A percentile compares a stretch with the other conserved stretches of the same genome.
Conservation (phyloP, 1,140 invertebrate genomes). For the Oreohelix idahoensis region DNA sequence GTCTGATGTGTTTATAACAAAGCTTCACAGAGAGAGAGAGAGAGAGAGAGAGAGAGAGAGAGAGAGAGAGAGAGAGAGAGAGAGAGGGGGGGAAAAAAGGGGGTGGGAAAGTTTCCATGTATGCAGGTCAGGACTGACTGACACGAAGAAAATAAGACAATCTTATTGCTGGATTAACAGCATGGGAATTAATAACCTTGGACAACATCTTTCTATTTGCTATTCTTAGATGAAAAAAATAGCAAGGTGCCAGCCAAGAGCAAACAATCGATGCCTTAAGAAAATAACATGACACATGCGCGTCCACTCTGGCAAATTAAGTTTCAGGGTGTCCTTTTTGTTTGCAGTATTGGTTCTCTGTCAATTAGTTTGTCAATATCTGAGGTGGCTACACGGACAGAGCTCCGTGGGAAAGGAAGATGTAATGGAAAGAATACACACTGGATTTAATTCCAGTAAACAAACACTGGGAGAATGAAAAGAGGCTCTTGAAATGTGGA, state of each 20-base stretch:
- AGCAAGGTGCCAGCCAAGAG: neutral
- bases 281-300: neutral
- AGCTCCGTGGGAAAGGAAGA: neutral
- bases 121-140: no score
- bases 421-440: neutral
- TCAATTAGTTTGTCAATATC: neutral
- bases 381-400: neutral
- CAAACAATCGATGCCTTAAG: constrained; percentile 8
- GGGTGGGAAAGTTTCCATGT: no score
- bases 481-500: no score
- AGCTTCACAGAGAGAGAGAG: no score
- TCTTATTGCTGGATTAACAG: neutral
- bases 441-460: no score
- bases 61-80: no score
- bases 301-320: neutral
- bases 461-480: no score
- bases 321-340: neutral
- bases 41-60: no score
- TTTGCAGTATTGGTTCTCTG: neutral
- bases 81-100: no score
- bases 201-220: neutral
- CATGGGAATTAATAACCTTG: neutral
- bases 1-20: no score
- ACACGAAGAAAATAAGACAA: neutral
- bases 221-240: neutral